Percentiles rank a stretch among this genome's conserved stretches.
Evolutionary conservation across 1,140 invertebrate genomes (phyloP).

Genomic region (Antheraea mylitta): DNA sequence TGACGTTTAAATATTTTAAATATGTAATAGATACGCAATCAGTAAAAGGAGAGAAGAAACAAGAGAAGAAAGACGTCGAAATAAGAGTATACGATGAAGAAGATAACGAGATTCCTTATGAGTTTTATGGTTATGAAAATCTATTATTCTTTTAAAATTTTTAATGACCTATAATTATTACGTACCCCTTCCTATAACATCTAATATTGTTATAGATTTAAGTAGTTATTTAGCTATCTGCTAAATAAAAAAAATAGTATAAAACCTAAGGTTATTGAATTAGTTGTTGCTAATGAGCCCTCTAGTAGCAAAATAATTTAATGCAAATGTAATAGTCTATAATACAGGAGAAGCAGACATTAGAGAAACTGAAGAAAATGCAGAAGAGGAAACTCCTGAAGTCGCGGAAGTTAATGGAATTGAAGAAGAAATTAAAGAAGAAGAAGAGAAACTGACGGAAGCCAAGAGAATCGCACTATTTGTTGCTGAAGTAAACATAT

Average conservation of each 20-base stretch:
- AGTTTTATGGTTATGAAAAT: conserved; percentile 48
- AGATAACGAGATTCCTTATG: conserved; percentile 37
- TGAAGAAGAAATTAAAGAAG: conserved; percentile 14
- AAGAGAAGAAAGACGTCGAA: conserved; percentile 38
- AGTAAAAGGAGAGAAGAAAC: conserved; percentile 23
- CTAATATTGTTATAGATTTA: no score
- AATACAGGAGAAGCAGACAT: conserved; percentile 36
- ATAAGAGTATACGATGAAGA: conserved; percentile 53
- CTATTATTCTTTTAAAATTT: not conserved
- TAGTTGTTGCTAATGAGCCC: not conserved
- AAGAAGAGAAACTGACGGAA: conserved; percentile 19
- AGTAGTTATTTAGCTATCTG: no score
- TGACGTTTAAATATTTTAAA: not conserved
- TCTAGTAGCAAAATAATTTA: not conserved
- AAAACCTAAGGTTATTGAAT: not conserved
- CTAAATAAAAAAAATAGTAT: not conserved
- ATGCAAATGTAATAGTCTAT: not conserved
- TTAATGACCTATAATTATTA: not conserved
- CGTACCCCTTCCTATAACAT: no score
- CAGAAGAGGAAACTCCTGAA: not conserved
- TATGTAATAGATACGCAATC: conserved; percentile 7
- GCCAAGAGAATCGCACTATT: conserved; percentile 24
- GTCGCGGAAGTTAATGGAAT: not conserved
- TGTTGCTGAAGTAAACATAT: conserved; percentile 43
- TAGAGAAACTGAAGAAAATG: conserved; percentile 14